Evolutionary conservation across 2,797 vertebrate species (phyloP).

Genomic region (Phataginus tricuspis): DNA sequence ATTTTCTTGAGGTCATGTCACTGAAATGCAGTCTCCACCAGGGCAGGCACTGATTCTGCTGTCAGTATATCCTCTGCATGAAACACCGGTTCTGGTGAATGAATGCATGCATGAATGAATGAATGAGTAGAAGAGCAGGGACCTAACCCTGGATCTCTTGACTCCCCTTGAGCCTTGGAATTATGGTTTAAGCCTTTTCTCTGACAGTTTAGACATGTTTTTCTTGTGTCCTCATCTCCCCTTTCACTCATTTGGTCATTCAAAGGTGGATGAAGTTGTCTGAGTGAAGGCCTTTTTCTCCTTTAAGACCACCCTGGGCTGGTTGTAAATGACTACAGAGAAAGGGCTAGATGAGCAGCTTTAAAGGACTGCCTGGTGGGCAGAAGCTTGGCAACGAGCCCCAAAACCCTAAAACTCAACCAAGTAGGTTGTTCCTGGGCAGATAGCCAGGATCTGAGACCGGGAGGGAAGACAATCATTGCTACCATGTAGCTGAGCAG

Average conservation of each 20-base stretch:
- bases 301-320: not conserved
- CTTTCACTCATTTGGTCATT: not conserved
- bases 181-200: not conserved
- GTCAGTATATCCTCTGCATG: not conserved
- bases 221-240: not conserved
- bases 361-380: not conserved
- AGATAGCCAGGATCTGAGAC: not conserved
- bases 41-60: not conserved
- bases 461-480: not conserved
- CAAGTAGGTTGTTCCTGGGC: not conserved
- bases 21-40: not conserved
- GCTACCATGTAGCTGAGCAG: not conserved
- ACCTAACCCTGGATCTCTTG: not conserved
- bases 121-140: not conserved
- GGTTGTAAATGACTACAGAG: not conserved
- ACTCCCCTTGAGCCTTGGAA: not conserved
- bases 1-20: conserved; percentile 15
- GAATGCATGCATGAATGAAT: not conserved
- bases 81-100: not conserved
- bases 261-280: not conserved
- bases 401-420: not conserved
- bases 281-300: not conserved
- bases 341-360: not conserved
- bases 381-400: not conserved
- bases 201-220: not conserved